phyloP scores from a whole-genome alignment of 2,113 vertebrate genomes.

The Mesitornis unicolor region DNA sequence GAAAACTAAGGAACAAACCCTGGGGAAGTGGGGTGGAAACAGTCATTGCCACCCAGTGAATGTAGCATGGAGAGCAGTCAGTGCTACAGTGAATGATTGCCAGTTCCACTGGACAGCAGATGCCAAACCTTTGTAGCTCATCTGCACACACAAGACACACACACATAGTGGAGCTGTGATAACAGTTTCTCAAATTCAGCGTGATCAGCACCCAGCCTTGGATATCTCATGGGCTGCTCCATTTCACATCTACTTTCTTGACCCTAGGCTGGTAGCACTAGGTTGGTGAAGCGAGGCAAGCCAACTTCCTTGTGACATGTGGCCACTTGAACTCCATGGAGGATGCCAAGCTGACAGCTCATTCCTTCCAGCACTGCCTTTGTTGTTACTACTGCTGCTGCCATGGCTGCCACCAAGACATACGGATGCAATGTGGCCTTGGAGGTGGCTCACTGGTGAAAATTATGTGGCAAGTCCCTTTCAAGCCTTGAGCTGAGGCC shows the following conservation, averaged over 20 bases:
- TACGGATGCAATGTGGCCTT: background rate
- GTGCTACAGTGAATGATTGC: background rate
- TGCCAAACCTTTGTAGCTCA: background rate
- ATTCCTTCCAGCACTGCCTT: background rate
- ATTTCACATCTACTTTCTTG: background rate
- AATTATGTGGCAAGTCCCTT: background rate
- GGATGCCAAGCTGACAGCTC: background rate
- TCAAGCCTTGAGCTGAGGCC: background rate
- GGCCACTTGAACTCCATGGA: background rate
- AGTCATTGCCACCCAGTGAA: background rate
- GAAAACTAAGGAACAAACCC: background rate
- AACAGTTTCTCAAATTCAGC: background rate
- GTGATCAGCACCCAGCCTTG: background rate
- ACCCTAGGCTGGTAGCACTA: background rate
- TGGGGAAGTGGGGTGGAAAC: background rate
- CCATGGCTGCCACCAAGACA: background rate
- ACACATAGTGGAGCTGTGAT: accelerated
- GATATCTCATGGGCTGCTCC: background rate
- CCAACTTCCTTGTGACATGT: background rate
- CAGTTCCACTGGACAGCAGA: background rate
- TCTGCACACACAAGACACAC: background rate
- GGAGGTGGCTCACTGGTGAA: background rate
- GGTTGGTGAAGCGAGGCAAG: background rate
- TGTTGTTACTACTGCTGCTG: background rate
- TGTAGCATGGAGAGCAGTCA: background rate